Evolutionary conservation across 2,888 invertebrate genomes (phyloP), one percentile per base, ranked within the genome.

Genomic region (Spialia ferax): DNA sequence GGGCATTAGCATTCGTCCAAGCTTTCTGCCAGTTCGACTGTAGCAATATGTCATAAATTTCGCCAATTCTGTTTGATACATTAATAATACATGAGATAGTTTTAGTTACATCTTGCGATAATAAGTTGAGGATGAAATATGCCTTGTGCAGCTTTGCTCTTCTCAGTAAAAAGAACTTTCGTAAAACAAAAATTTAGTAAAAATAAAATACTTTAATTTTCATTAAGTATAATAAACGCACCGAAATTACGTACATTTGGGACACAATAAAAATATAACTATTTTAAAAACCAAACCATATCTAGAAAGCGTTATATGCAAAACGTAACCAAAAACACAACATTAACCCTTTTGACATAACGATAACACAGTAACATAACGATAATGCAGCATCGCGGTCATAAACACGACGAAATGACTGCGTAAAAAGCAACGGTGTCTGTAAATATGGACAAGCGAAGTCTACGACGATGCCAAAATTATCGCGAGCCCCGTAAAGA

Each of bases 371-470:
- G 76, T 74, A 52, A 79, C 81, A 91, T 91, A 87, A 90, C 87
- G 88, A 83, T 92, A 90, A 91, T 86, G 80, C 75, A 80, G 77
- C 86, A 86, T 85, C 85, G 79, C 71, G 76, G 69, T 87, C 89
- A 84, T 93, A 92, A 93, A 92, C 85, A 88, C 78, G 74, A 72
- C 74, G 74, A 72, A 87, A 91, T 80, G 83, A 83, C 79, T 75
- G 67, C 86, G 86, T 93, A 92, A 93, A 93, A 93, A 87, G 85
- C 81, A 86, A 93, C 85, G 91, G 87, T 75, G 81, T 76, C 84
- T 73, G 87, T 93, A 93, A 93, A 93, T 86, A 91, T 85, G 84
- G 89, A 87, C 90, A 85, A 83, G 82, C 87, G 81, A 89, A 88
- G 89, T 86, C 86, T 85, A 81, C 74, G 73, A 63, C 74, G 70